A percentile compares a stretch with the other conserved stretches of the same genome.
Conservation (phyloP, 2,888 invertebrate species). For the Dysmachus trigonus region DNA sequence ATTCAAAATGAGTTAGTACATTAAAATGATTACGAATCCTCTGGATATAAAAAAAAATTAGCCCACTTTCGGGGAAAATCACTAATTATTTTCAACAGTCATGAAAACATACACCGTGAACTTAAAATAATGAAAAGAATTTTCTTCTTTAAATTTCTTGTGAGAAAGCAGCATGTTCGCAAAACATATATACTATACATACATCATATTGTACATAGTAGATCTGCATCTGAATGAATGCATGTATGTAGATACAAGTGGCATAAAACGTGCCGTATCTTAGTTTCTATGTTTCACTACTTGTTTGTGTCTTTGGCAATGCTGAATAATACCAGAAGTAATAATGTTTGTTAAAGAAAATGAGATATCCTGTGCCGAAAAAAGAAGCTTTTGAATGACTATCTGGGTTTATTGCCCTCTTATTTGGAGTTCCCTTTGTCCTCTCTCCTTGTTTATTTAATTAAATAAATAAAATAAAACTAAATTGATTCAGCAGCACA, state of each 20-base stretch:
- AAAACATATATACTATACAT: too few relatives aligned
- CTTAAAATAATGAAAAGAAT: neutral
- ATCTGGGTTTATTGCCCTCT: neutral
- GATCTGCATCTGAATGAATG: neutral
- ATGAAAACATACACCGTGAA: neutral
- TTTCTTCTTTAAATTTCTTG: neutral
- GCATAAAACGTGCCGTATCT: neutral
- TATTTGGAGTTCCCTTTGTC: neutral
- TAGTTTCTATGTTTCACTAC: neutral
- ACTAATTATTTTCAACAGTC: neutral
- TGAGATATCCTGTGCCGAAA: neutral
- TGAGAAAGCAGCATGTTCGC: neutral
- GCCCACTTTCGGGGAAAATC: neutral
- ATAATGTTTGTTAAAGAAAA: neutral
- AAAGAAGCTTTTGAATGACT: neutral
- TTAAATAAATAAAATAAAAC: neutral
- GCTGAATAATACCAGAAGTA: neutral
- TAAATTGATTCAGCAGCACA: neutral
- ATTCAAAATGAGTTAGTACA: too few relatives aligned
- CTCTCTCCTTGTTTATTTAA: neutral
- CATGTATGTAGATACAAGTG: neutral
- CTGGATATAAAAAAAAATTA: neutral
- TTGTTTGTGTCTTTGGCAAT: neutral
- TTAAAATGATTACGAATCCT: neutral
- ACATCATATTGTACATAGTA: too few relatives aligned